These are phyloP conservation scores for Pipa parva DNA, from an alignment of 2,113 vertebrate species.

Conservation along the genomic window DNA sequence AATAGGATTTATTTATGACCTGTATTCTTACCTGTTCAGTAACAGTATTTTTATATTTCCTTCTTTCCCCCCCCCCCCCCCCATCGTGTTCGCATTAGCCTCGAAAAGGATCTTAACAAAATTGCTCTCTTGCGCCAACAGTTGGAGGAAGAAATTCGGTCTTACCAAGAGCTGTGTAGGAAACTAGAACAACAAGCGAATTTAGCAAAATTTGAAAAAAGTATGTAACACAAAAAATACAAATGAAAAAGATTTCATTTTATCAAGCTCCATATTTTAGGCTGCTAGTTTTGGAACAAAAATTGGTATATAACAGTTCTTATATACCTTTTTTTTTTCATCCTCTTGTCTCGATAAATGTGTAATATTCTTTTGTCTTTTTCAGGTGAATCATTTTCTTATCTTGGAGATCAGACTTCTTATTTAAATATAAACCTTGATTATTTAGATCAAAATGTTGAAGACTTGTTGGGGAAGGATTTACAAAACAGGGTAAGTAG, in stretches of 20 bases:
- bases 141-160: slow-evolving; percentile 74
- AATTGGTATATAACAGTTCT: too few species aligned
- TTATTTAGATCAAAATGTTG: slow-evolving; percentile 63
- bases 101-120: slow-evolving; percentile 75
- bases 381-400: slow-evolving; percentile 78
- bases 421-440: slow-evolving; percentile 91
- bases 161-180: slow-evolving; percentile 73
- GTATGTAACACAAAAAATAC: too few species aligned
- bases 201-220: slow-evolving; percentile 45
- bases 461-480: slow-evolving; percentile 74
- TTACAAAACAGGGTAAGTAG: slow-evolving; percentile 77
- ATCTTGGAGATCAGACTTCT: slow-evolving; percentile 88
- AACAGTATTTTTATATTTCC: too few species aligned
- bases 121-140: slow-evolving; percentile 77
- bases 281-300: too few species aligned
- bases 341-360: too few species aligned
- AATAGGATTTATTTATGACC: too few species aligned
- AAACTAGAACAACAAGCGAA: slow-evolving; percentile 75
- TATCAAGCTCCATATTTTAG: too few species aligned
- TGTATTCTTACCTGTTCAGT: too few species aligned
- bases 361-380: slow-evolving; percentile 44
- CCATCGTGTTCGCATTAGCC: slow-evolving; percentile 33
- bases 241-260: too few species aligned
- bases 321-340: neutral
- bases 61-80: too few species aligned